These are phyloP conservation scores for Zele albiditarsus DNA, from an alignment of 2,888 invertebrate genomes.

Conservation along the genomic window DNA sequence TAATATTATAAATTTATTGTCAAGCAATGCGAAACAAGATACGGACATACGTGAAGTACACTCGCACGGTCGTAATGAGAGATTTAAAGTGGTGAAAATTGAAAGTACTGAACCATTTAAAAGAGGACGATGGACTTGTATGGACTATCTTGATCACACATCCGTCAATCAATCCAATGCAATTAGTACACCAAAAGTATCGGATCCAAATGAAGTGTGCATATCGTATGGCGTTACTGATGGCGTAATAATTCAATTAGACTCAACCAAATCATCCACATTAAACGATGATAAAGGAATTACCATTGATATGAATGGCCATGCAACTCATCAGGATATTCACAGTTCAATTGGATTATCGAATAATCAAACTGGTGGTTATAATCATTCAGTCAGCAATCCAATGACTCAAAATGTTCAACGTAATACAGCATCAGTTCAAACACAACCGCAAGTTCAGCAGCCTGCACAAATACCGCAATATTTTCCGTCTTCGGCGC, in stretches of 20 bases:
- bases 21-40: constrained; percentile 70
- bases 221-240: constrained; percentile 71
- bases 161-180: constrained; percentile 69
- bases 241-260: constrained; percentile 65
- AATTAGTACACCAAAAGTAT: constrained; percentile 64
- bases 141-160: constrained; percentile 93
- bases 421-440: constrained; percentile 75
- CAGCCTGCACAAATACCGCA: constrained; percentile 66
- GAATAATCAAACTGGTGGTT: constrained; percentile 61
- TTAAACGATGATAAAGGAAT: constrained; percentile 60
- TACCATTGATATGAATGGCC: constrained; percentile 65
- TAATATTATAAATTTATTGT: constrained; percentile 70
- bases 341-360: constrained; percentile 57
- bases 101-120: constrained; percentile 96
- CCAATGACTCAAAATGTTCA: constrained; percentile 74
- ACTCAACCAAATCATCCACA: constrained; percentile 60
- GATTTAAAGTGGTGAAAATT: constrained; percentile 96
- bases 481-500: constrained; percentile 61
- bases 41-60: constrained; percentile 80
- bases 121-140: constrained; percentile 94
- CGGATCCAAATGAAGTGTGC: constrained; percentile 70
- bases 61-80: constrained; percentile 82
- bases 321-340: constrained; percentile 62
- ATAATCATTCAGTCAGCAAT: constrained; percentile 54
- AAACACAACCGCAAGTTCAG: constrained; percentile 75